phyloP scores from a whole-genome alignment of 2,113 vertebrate genomes.

The Tauraco erythrolophus region DNA sequence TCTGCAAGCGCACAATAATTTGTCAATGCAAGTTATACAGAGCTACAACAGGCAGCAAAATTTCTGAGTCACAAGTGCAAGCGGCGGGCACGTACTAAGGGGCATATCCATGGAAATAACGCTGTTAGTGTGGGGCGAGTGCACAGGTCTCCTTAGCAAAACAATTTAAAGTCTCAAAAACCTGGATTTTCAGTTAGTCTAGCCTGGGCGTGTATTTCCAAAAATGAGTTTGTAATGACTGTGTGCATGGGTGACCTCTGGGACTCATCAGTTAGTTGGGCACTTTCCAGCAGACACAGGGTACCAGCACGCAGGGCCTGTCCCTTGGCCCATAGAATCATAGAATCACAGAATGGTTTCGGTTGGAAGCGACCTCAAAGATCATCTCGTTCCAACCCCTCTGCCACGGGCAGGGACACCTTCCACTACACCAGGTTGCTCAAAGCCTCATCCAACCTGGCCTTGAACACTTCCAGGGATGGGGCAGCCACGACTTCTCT shows the following conservation, averaged over 20 bases:
- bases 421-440: too few species aligned
- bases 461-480: too few species aligned
- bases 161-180: neutral
- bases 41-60: neutral
- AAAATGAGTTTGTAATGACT: too few species aligned
- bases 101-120: neutral
- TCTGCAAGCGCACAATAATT: neutral
- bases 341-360: too few species aligned
- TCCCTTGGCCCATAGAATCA: too few species aligned
- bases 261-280: neutral
- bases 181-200: neutral
- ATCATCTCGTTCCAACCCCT: too few species aligned
- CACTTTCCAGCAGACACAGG: neutral
- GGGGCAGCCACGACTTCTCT: too few species aligned
- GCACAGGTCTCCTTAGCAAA: neutral
- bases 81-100: neutral
- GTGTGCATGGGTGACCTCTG: neutral
- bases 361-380: too few species aligned
- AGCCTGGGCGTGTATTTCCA: neutral
- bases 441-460: too few species aligned
- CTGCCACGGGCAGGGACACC: too few species aligned
- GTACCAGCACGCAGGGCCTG: too few species aligned
- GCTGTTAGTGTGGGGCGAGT: neutral
- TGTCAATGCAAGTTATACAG: neutral
- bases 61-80: neutral